Conservation (phyloP, 2,888 invertebrate genomes). For the Hemaris fuciformis region DNA sequence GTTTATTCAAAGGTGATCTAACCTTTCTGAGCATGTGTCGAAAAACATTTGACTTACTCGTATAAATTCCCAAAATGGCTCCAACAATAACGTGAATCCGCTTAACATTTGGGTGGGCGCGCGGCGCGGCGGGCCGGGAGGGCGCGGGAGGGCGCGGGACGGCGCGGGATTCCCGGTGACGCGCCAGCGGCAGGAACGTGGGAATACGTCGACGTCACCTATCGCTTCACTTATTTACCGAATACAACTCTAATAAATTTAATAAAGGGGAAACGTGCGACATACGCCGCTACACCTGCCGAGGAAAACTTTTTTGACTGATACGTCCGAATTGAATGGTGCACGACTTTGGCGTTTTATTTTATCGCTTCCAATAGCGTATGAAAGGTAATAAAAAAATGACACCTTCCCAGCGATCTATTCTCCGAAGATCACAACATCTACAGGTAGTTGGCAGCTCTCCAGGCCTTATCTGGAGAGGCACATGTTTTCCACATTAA, state of each 20-base stretch:
- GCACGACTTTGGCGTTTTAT: conserved; percentile 35
- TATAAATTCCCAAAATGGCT: conserved; percentile 56
- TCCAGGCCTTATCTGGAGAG: conserved; percentile 66
- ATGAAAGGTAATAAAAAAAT: conserved; percentile 42
- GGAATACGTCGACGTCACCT: conserved; percentile 53
- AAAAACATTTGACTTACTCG: conserved; percentile 33
- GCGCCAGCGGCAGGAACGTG: conserved; percentile 40
- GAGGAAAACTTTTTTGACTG: conserved; percentile 38
- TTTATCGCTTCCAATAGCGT: conserved; percentile 46
- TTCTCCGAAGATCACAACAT: conserved; percentile 53
- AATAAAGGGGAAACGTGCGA: conserved; percentile 67
- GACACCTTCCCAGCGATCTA: conserved; percentile 48
- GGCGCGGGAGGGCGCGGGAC: conserved; percentile 42
- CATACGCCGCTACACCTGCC: conserved; percentile 44
- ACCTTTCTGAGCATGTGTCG: conserved; percentile 31
- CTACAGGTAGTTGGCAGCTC: conserved; percentile 77
- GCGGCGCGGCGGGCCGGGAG: conserved; percentile 60
- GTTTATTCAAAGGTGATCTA: conserved; percentile 2
- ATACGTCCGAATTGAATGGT: conserved; percentile 33
- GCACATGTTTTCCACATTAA: conserved; percentile 60
- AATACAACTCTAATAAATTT: conserved; percentile 71
- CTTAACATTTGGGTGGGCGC: conserved; percentile 53
- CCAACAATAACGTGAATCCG: conserved; percentile 61
- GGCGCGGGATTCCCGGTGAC: conserved; percentile 62
- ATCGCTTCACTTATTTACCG: conserved; percentile 65